Percentiles rank a stretch among this genome's conserved stretches.
These are phyloP conservation scores for Myiotriccus ornatus DNA, from an alignment of 2,797 vertebrate species.

Conservation along the genomic window DNA sequence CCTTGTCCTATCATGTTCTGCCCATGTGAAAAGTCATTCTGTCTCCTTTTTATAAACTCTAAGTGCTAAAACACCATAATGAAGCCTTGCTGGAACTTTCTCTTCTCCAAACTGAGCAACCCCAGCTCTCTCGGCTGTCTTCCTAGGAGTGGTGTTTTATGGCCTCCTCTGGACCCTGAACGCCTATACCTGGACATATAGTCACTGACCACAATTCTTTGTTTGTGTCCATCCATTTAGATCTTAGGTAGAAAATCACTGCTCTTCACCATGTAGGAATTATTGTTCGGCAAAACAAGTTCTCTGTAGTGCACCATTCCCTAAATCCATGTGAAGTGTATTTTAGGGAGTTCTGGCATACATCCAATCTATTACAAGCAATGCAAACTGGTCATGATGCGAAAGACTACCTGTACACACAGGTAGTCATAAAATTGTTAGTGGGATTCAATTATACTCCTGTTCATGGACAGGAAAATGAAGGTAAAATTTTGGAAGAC, in stretches of 20 bases:
- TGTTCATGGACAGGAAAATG: neutral
- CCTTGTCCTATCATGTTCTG: neutral
- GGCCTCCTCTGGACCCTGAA: neutral
- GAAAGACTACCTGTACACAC: neutral
- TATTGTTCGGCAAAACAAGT: neutral
- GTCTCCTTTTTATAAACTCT: neutral
- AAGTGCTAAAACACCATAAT: neutral
- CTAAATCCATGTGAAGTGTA: neutral
- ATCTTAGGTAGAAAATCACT: neutral
- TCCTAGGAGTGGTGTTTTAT: neutral
- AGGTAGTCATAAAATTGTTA: neutral
- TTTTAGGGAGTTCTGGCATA: neutral
- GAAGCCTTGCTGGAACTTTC: neutral
- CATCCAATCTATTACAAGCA: neutral
- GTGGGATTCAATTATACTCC: neutral
- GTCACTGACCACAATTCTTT: neutral
- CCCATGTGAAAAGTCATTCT: neutral
- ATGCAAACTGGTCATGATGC: neutral
- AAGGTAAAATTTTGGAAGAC: neutral
- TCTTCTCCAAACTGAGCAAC: neutral
- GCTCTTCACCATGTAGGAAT: neutral
- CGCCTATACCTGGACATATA: neutral
- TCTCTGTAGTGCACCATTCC: rapidly evolving
- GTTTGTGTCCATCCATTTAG: neutral
- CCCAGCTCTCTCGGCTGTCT: neutral